A percentile compares a stretch with the other conserved stretches of the same genome.
phyloP scores from a whole-genome alignment of 92 coral and sea anemone species.

The Pocillopora grandis region DNA sequence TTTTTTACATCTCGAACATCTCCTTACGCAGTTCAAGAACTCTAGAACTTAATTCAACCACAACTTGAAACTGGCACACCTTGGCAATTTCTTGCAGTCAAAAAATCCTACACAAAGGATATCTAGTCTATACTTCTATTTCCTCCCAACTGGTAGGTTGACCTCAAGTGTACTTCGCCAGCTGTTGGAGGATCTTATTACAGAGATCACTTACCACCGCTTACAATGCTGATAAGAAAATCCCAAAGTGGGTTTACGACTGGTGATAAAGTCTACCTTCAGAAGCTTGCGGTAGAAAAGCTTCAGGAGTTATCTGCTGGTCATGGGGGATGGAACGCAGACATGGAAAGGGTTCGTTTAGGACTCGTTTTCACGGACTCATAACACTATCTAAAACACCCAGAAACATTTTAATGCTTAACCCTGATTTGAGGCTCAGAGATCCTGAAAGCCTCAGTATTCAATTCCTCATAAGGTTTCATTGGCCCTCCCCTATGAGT shows the following conservation, averaged over 20 bases:
- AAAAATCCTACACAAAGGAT: too few relatives aligned
- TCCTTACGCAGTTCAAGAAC: too few relatives aligned
- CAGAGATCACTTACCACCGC: conserved; percentile 58
- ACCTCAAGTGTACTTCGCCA: conserved; percentile 49
- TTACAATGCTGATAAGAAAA: conserved; percentile 37
- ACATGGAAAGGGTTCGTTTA: conserved; percentile 61
- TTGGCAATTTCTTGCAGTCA: too few relatives aligned
- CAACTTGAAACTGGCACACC: too few relatives aligned
- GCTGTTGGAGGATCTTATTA: conserved; percentile 59
- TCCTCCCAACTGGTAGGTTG: conserved; percentile 44
- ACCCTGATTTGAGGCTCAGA: too few relatives aligned
- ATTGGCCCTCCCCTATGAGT: too few relatives aligned
- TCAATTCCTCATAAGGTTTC: too few relatives aligned
- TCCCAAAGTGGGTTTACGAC: conserved; percentile 49
- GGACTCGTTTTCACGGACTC: neutral
- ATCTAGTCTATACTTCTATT: neutral
- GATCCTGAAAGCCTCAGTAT: too few relatives aligned
- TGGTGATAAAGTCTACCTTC: conserved; percentile 60
- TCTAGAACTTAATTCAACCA: too few relatives aligned
- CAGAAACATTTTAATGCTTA: too few relatives aligned
- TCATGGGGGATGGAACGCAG: conserved; percentile 67
- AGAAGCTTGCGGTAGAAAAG: conserved; percentile 30
- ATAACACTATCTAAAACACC: neutral
- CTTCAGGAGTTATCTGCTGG: conserved; percentile 53
- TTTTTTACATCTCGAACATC: too few relatives aligned